Evolutionary conservation across 1,140 invertebrate species (phyloP).

Genomic region (Diachasmimorpha longicaudata): DNA sequence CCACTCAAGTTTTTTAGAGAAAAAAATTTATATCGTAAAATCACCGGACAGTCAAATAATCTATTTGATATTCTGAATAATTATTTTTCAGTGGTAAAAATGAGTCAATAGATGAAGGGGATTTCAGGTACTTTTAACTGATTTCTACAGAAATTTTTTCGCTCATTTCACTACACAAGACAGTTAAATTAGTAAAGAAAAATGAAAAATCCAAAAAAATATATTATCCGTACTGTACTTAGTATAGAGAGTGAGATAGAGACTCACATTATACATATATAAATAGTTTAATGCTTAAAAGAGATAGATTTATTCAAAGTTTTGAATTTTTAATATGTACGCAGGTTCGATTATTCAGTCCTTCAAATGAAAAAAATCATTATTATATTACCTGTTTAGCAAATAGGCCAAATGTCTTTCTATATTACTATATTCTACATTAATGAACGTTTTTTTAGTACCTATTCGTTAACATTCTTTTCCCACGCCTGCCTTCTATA

Average conservation of each 20-base stretch:
- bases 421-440: background rate
- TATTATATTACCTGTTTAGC: background rate
- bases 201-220: background rate
- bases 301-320: background rate
- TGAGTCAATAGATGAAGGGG: background rate
- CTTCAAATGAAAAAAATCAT: background rate
- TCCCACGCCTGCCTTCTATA: background rate
- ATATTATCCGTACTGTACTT: background rate
- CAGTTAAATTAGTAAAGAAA: background rate
- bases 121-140: background rate
- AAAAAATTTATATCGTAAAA: too few relatives aligned
- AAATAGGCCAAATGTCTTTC: background rate
- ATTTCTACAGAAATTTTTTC: background rate
- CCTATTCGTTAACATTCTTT: background rate
- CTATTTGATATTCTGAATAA: background rate
- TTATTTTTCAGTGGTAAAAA: background rate
- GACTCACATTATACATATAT: background rate
- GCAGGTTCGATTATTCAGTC: background rate
- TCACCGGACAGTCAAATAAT: too few relatives aligned
- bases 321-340: background rate
- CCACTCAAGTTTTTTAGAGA: too few relatives aligned
- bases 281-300: background rate
- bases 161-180: background rate
- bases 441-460: background rate
- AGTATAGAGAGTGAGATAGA: background rate